Evolutionary conservation across 2,888 invertebrate genomes (phyloP).

Genomic region (Aquatica leii): DNA sequence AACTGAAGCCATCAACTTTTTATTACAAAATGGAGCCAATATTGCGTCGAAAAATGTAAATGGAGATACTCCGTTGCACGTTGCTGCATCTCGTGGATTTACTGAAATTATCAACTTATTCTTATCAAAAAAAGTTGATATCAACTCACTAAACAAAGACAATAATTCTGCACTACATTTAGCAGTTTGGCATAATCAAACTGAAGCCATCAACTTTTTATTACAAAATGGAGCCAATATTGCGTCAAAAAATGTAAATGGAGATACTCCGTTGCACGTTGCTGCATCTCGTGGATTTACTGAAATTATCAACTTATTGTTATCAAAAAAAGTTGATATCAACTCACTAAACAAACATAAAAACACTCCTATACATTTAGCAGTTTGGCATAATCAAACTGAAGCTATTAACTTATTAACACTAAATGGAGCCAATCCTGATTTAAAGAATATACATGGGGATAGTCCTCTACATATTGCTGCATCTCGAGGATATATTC

Average conservation of each 20-base stretch:
- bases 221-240: not conserved
- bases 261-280: not conserved
- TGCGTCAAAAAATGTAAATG: not conserved
- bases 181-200: not conserved
- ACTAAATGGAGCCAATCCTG: too few relatives aligned
- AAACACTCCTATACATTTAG: not conserved
- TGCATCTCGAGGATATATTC: not conserved
- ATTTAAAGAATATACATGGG: not conserved
- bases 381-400: too few relatives aligned
- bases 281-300: too few relatives aligned
- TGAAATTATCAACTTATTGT: too few relatives aligned
- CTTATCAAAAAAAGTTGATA: not conserved
- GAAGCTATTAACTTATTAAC: too few relatives aligned
- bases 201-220: too few relatives aligned
- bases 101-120: not conserved
- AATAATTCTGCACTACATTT: not conserved
- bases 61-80: not conserved
- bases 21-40: not conserved
- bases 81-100: not conserved
- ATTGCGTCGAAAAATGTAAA: not conserved
- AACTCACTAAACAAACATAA: not conserved
- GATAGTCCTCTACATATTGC: constrained; percentile 1
- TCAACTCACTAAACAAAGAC: not conserved
- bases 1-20: not conserved
- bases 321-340: too few relatives aligned